phyloP scores from a whole-genome alignment of 2,113 vertebrate genomes.

The Leucosticte australis region DNA sequence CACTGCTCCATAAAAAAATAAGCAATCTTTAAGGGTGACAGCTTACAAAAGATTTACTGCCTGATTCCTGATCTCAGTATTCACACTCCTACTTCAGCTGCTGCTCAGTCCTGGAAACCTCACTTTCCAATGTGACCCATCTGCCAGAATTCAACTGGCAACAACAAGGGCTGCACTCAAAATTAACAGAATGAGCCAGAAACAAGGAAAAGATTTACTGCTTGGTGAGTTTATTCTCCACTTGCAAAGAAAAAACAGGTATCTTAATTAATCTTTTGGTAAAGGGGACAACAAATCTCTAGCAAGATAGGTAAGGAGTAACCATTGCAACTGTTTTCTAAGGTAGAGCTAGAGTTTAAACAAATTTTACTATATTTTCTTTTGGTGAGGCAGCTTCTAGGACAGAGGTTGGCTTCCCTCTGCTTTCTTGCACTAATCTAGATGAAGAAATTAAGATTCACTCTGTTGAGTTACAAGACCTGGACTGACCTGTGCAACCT shows the following conservation, averaged over 20 bases:
- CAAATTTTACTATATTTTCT: not conserved
- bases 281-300: not conserved
- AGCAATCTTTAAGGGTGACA: not conserved
- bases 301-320: not conserved
- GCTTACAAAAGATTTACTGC: not conserved
- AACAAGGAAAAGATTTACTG: not conserved
- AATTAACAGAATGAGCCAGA: not conserved
- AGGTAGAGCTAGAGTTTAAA: not conserved
- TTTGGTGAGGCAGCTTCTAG: not conserved
- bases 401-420: not conserved
- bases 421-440: not conserved
- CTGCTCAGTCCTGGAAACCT: not conserved
- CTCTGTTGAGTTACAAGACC: not conserved
- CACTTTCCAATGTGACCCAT: not conserved
- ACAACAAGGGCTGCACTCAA: not conserved
- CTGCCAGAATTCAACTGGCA: conserved; percentile 4
- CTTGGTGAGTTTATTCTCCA: not conserved
- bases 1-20: not conserved
- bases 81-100: not conserved
- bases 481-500: not conserved
- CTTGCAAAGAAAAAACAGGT: not conserved
- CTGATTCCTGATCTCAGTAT: not conserved
- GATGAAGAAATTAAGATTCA: not conserved
- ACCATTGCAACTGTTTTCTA: not conserved
- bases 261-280: not conserved